Evolutionary conservation across 2,797 vertebrate species (phyloP).

Genomic region (Sebastes nivosus): DNA sequence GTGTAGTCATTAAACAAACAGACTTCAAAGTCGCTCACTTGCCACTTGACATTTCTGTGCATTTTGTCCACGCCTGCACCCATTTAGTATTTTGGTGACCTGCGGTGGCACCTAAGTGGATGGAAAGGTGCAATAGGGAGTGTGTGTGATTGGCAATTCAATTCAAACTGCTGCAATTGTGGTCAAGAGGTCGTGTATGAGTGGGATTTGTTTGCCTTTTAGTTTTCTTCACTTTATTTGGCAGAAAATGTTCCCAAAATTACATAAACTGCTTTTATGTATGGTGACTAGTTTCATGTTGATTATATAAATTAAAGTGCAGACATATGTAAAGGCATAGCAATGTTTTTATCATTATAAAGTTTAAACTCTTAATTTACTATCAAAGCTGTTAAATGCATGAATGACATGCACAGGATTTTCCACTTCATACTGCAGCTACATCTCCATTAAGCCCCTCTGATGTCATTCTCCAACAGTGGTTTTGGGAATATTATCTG

Average conservation of each 20-base stretch:
- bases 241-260: not conserved
- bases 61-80: not conserved
- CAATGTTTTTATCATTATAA: not conserved
- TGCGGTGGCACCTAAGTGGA: not conserved
- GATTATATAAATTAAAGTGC: not conserved
- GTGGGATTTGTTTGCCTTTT: slow-evolving; percentile 14
- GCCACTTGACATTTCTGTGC: slow-evolving; percentile 2
- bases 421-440: not conserved
- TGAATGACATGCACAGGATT: not conserved
- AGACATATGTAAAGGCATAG: not conserved
- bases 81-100: slow-evolving; percentile 15
- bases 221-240: not conserved
- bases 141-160: not conserved
- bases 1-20: slow-evolving; percentile 11
- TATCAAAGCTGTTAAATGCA: not conserved
- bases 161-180: not conserved
- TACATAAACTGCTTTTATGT: not conserved
- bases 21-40: not conserved
- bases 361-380: not conserved
- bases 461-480: not conserved
- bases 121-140: not conserved
- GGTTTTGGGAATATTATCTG: not conserved
- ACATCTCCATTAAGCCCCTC: not conserved
- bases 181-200: slow-evolving; percentile 10
- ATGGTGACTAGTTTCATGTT: not conserved